phyloP scores from a whole-genome alignment of 2,113 vertebrate genomes.

The Pseudopodoces humilis region DNA sequence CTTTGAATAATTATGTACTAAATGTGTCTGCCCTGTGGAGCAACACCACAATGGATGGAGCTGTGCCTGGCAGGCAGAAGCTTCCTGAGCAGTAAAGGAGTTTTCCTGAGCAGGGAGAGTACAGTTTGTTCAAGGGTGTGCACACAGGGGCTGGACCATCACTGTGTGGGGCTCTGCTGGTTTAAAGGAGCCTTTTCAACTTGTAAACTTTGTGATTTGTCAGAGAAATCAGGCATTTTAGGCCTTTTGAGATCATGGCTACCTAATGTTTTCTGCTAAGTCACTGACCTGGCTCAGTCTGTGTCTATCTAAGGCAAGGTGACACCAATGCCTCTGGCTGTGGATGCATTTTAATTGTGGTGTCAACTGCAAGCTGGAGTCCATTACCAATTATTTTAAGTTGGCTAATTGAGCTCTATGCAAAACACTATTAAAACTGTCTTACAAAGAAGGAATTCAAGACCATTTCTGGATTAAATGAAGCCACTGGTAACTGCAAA shows the following conservation, averaged over 20 bases:
- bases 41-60: neutral
- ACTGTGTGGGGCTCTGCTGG: fast-evolving
- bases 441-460: neutral
- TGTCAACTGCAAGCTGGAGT: neutral
- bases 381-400: neutral
- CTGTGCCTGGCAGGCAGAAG: neutral
- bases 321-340: neutral
- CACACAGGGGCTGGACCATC: fast-evolving
- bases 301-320: fast-evolving
- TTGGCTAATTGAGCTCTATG: neutral
- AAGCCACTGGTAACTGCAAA: neutral
- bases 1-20: neutral
- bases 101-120: neutral
- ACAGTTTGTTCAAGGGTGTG: neutral
- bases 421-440: neutral
- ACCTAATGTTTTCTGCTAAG: neutral
- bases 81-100: neutral
- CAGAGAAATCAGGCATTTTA: neutral
- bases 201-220: neutral
- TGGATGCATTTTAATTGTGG: neutral
- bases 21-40: neutral
- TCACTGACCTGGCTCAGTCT: fast-evolving
- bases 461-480: neutral
- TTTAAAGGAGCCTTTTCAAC: neutral
- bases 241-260: neutral